phyloP scores from a whole-genome alignment of 2,113 vertebrate genomes.

The Eudyptes chrysolophus region DNA sequence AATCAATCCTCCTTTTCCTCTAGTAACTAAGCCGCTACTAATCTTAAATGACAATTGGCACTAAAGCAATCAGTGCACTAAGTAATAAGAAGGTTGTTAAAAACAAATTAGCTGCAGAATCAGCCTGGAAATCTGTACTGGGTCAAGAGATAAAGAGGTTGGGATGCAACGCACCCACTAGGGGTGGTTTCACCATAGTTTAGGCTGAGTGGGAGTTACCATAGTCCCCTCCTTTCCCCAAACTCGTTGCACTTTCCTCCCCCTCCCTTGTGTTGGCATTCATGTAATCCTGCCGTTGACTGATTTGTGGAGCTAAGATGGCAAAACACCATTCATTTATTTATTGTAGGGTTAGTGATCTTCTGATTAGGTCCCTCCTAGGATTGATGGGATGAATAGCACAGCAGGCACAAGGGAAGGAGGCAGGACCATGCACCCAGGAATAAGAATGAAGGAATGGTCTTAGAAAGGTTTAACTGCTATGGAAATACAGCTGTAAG shows the following conservation, averaged over 20 bases:
- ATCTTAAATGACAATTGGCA: background rate
- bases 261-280: background rate
- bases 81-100: background rate
- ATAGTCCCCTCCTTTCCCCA: background rate
- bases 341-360: background rate
- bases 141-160: background rate
- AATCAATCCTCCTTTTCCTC: background rate
- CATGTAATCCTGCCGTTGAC: background rate
- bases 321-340: background rate
- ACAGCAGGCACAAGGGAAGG: background rate
- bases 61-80: background rate
- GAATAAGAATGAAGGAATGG: background rate
- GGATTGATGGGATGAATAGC: background rate
- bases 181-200: background rate
- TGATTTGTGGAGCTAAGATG: background rate
- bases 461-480: background rate
- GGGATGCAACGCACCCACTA: background rate
- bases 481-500: background rate
- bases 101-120: background rate
- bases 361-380: background rate
- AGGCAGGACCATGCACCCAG: background rate
- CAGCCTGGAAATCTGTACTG: background rate
- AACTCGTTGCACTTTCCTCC: background rate
- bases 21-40: background rate
- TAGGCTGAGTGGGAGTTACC: background rate